A percentile compares a stretch with the other conserved stretches of the same genome.
Conservation (phyloP, 2,797 vertebrate species). For the Sylvilagus floridanus region DNA sequence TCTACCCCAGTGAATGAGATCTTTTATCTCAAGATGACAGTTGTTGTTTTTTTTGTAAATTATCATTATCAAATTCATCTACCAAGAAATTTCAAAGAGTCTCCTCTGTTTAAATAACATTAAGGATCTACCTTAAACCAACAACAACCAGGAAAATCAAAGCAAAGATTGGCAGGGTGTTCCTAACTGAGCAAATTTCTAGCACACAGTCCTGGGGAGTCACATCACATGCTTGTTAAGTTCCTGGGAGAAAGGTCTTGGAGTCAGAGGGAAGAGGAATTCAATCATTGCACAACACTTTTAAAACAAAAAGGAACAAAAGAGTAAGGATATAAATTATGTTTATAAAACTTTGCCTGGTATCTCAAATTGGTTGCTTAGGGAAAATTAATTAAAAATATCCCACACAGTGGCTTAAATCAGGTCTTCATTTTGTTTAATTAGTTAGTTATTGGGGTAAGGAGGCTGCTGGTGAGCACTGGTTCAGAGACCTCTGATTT, state of each 20-base stretch:
- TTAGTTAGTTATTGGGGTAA: background rate
- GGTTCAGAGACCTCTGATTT: background rate
- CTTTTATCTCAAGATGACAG: constrained; percentile 71
- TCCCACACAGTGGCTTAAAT: background rate
- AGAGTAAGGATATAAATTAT: background rate
- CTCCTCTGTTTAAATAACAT: constrained; percentile 81
- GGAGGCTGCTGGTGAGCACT: background rate
- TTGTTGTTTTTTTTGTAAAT: constrained; percentile 53
- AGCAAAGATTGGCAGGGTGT: constrained; percentile 55
- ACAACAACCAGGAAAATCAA: constrained; percentile 79
- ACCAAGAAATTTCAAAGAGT: constrained; percentile 72
- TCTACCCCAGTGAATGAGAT: constrained; percentile 63
- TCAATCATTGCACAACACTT: background rate
- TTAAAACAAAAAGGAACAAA: background rate
- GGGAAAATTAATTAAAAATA: background rate
- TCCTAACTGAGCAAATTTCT: constrained; percentile 53
- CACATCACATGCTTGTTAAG: constrained; percentile 34
- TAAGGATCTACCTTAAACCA: constrained; percentile 79
- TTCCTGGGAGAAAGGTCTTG: constrained; percentile 51
- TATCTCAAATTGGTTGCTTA: constrained; percentile 7
- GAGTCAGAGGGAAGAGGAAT: constrained; percentile 21
- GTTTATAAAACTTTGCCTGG: background rate
- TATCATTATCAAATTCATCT: constrained; percentile 76
- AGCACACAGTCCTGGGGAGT: constrained; percentile 27
- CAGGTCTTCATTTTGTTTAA: constrained; percentile 12